A percentile compares a stretch with the other conserved stretches of the same genome.
phyloP scores from a whole-genome alignment of 2,888 invertebrate genomes.

The Chalcosyrphus nemorum region DNA sequence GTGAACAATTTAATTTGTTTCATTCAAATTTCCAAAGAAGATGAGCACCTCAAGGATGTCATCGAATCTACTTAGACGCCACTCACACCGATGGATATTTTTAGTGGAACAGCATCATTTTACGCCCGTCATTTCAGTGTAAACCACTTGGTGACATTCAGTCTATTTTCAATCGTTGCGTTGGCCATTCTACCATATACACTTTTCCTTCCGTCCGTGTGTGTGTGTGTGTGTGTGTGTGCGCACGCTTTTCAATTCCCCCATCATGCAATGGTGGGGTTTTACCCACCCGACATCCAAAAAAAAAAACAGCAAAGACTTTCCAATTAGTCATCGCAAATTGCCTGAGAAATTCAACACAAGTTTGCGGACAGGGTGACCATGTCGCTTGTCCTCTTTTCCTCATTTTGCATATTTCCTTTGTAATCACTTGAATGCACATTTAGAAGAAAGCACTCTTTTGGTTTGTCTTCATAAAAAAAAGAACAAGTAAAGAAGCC shows the following conservation, averaged over 20 bases:
- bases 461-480: too few relatives aligned
- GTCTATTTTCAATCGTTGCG: constrained; percentile 70
- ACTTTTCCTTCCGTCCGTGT: not conserved
- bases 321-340: constrained; percentile 71
- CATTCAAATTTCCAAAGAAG: not conserved
- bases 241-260: not conserved
- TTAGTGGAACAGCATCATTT: constrained; percentile 36
- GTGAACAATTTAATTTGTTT: not conserved
- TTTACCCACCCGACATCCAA: constrained; percentile 62
- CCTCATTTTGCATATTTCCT: constrained; percentile 65
- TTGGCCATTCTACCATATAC: constrained; percentile 46
- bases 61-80: constrained; percentile 5
- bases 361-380: constrained; percentile 22
- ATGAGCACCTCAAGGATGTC: not conserved
- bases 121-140: not conserved
- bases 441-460: constrained; percentile 46
- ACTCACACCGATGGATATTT: constrained; percentile 34
- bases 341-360: constrained; percentile 67
- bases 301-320: too few relatives aligned
- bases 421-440: constrained; percentile 68
- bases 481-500: constrained; percentile 61
- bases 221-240: not conserved
- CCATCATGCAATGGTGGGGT: constrained; percentile 32
- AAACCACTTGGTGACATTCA: constrained; percentile 52
- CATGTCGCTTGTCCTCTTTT: constrained; percentile 17